phyloP scores from a whole-genome alignment of 2,888 invertebrate species.

The Encarsia formosa region DNA sequence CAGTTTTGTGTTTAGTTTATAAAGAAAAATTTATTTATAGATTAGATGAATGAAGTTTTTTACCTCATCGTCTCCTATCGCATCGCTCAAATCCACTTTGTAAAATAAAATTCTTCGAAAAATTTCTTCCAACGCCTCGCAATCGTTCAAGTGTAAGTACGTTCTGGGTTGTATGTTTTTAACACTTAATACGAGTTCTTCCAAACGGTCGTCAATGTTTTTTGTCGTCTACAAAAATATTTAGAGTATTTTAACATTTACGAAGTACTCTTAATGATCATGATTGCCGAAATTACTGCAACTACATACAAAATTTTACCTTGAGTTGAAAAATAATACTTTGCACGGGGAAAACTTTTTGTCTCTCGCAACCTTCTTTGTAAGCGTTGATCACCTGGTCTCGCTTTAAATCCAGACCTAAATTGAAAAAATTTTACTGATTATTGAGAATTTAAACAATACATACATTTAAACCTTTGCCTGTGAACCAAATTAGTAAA shows the following conservation, averaged over 20 bases:
- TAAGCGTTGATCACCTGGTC: slow-evolving; percentile 72
- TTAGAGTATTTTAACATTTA: neutral
- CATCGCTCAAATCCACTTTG: slow-evolving; percentile 65
- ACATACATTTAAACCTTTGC: too few relatives aligned
- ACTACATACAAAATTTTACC: slow-evolving; percentile 56
- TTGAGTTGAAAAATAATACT: slow-evolving; percentile 70
- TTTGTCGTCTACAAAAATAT: slow-evolving; percentile 46
- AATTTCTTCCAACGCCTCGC: slow-evolving; percentile 81
- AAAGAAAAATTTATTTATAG: neutral
- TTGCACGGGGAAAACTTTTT: slow-evolving; percentile 66
- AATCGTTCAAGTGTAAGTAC: slow-evolving; percentile 63
- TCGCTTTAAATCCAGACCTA: slow-evolving; percentile 62
- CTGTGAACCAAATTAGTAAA: too few relatives aligned
- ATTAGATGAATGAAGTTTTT: neutral
- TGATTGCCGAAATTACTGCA: too few relatives aligned
- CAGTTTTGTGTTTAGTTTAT: neutral
- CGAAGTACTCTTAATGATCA: neutral
- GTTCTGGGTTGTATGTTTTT: too few relatives aligned
- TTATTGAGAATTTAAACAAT: too few relatives aligned
- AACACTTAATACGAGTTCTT: slow-evolving; percentile 58
- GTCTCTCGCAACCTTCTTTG: slow-evolving; percentile 67
- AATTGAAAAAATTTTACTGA: slow-evolving; percentile 26
- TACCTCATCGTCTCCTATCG: slow-evolving; percentile 70
- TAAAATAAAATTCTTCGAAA: slow-evolving; percentile 73
- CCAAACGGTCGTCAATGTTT: slow-evolving; percentile 54